These are phyloP conservation scores for Diglossa cyanea DNA, from an alignment of 2,797 vertebrate species.

Conservation along the genomic window DNA sequence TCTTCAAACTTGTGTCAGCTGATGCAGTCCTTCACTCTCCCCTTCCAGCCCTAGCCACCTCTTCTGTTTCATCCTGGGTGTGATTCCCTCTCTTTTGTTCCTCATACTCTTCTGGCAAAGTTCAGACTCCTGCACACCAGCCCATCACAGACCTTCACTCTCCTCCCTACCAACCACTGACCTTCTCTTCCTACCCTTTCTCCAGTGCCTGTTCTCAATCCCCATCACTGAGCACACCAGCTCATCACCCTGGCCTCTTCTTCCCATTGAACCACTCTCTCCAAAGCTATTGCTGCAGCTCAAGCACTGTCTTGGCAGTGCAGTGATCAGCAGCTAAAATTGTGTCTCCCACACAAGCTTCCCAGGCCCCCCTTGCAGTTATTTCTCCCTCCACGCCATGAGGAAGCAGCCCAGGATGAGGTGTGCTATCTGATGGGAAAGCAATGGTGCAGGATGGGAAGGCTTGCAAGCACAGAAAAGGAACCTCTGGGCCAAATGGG, in stretches of 20 bases:
- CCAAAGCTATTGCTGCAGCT: background rate
- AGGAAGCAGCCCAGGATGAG: background rate
- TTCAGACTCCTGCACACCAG: background rate
- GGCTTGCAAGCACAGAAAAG: background rate
- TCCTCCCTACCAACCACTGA: accelerated
- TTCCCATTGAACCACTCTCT: background rate
- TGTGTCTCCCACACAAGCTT: accelerated
- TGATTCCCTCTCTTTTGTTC: background rate
- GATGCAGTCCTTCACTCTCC: background rate
- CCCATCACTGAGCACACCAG: background rate
- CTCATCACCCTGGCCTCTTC: background rate
- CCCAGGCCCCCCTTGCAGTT: background rate
- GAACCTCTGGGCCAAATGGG: background rate
- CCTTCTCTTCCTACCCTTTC: background rate
- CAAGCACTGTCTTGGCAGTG: background rate
- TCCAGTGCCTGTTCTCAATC: background rate
- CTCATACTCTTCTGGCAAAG: background rate
- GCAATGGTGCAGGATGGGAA: background rate
- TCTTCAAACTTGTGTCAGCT: background rate
- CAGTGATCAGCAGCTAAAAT: background rate
- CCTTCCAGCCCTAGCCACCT: background rate
- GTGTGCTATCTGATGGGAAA: background rate
- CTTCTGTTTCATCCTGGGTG: background rate
- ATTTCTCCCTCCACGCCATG: background rate
- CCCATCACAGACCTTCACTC: background rate